Conservation (phyloP, 2,797 vertebrate genomes). For the Monodelphis domestica region DNA sequence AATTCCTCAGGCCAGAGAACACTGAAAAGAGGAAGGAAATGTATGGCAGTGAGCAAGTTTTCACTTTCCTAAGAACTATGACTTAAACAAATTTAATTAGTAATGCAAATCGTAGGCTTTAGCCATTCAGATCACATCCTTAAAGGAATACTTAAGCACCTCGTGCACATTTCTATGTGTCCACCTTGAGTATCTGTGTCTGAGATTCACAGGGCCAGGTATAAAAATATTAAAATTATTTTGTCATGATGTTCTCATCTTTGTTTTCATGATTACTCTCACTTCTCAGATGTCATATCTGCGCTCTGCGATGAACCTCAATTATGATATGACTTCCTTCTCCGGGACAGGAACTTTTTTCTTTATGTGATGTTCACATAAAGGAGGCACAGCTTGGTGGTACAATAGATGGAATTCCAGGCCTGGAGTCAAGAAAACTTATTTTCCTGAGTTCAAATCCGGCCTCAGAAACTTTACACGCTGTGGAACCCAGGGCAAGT, state of each 20-base stretch:
- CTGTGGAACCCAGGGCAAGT: background rate
- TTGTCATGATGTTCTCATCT: background rate
- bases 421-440: background rate
- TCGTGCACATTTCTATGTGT: constrained; percentile 9
- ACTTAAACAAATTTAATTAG: background rate
- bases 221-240: constrained; percentile 25
- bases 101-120: background rate
- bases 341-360: background rate
- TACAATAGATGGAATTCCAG: background rate
- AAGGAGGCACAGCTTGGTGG: background rate
- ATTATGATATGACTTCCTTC: constrained; percentile 9
- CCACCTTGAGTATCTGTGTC: constrained; percentile 7
- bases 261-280: constrained; percentile 19
- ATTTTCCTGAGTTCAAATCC: background rate
- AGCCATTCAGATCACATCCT: background rate
- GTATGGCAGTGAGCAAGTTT: background rate
- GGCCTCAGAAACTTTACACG: background rate
- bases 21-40: background rate
- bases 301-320: background rate
- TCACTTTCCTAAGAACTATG: too few relatives aligned
- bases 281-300: constrained; percentile 1
- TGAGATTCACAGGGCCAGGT: background rate
- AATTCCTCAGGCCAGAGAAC: background rate
- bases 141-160: background rate
- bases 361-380: background rate